These are phyloP conservation scores for Notoglanidium macrostoma DNA, from an alignment of 2,797 vertebrate species.

Conservation along the genomic window DNA sequence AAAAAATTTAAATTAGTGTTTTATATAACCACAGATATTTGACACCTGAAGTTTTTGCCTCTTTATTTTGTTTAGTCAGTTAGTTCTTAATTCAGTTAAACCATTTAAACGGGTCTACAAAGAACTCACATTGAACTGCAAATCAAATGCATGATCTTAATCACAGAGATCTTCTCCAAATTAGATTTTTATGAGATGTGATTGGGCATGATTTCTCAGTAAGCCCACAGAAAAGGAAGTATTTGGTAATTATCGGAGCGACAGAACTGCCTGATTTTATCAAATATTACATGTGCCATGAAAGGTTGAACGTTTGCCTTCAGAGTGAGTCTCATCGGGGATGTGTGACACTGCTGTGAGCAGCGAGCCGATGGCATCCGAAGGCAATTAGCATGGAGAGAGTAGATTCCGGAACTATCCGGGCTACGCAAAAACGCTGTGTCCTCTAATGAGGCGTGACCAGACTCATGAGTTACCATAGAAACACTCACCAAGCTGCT, in stretches of 20 bases:
- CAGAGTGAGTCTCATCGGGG: conserved; percentile 42
- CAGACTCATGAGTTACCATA: conserved; percentile 71
- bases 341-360: conserved; percentile 66
- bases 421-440: conserved; percentile 72
- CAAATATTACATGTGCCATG: conserved; percentile 64
- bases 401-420: conserved; percentile 74
- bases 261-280: conserved; percentile 30
- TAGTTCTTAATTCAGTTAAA: neutral
- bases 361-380: conserved; percentile 72
- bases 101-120: neutral
- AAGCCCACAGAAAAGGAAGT: conserved; percentile 11
- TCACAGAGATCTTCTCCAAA: conserved; percentile 7
- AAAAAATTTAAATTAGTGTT: neutral
- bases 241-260: conserved; percentile 11
- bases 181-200: conserved; percentile 29
- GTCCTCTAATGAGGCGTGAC: conserved; percentile 76
- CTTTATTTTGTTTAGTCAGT: neutral
- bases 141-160: conserved; percentile 11
- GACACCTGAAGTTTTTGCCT: neutral
- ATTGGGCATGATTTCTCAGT: conserved; percentile 32
- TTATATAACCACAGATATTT: neutral
- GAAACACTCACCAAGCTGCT: conserved; percentile 63
- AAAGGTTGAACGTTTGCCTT: conserved; percentile 61
- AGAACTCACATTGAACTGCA: neutral
- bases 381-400: conserved; percentile 76